Base-by-base conservation (phyloP, 2,113 vertebrate genomes). In the Aplodontia rufa region DNA sequence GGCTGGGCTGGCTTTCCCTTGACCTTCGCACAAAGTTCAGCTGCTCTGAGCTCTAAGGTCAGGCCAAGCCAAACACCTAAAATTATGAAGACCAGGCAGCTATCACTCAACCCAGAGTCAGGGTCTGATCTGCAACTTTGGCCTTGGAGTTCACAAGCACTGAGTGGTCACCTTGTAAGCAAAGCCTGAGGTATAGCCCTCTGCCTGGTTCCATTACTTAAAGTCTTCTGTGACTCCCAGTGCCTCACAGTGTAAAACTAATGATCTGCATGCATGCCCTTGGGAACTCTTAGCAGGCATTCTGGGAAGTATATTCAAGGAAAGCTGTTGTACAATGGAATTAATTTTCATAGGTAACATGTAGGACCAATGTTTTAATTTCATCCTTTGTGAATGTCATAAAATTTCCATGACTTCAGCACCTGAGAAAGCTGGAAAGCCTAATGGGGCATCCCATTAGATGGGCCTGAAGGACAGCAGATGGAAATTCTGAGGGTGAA, bases 401-500 rank as follows among this genome's bases (percentile, higher is more conserved):
- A 97, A 97, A 98, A 98, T 98, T 98, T 98, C 96, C 97, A 98
- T 98, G 98, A 97, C 96, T 97, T 95, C 97, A 98, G 95, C 97
- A 98, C 96, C 98, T 97, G 97, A 97, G 96, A 98, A 98, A 98
- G 82, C 92, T 87, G 94, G 96, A 69, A n/a, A 1, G 80, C 90
- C 91, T 96, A 96, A 94, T 71, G 90, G 94, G 90, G 96, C 95
- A 97, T 80, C 96, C 95, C 83, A 94, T 97, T 96, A 98, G 96
- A 80, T 96, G 97, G 96, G 96, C 75, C 95, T 97, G 81, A 96
- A 87, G 92, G 96, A 94, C 96, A 98, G 96, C 98, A 98, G 98
- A 98, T 98, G 98, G 98, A 98, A 98, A 98, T 95, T 98, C 94
- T 98, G 95, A 98, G 96, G 96, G 95, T 60, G 96, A 97, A 98